Evolutionary conservation across 2,888 invertebrate species (phyloP), one percentile per base, ranked within the genome.

Genomic region (Disparrhopalites patrizii): DNA sequence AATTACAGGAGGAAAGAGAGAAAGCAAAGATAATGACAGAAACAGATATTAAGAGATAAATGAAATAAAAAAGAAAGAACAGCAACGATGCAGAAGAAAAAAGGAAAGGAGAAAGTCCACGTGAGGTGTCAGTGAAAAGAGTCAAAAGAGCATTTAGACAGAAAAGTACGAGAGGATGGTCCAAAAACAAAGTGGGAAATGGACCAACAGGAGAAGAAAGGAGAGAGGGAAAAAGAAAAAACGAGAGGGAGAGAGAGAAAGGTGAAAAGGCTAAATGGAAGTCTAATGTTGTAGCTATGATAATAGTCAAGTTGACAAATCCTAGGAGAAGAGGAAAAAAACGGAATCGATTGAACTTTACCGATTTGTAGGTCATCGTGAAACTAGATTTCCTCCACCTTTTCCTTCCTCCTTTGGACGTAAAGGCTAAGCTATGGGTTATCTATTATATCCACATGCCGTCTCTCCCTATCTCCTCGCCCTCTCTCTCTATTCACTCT

Each of bases 331-430:
- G n/a, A n/a, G 36, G 7, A 47, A 8, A 47, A 47, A 3, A 23
- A n/a, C 3, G 18, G 18, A 20, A 47, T 47, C 47, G 47, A 47
- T 47, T 47, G 47, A 47, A 47, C 47, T 47, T 47, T 20, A 5
- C n/a, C 47, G 47, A 47, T 47, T 47, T 47, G 23, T 47, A 47
- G 47, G 47, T 47, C 47, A 47, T 23, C 20, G 47, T 20, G 25
- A 3, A 3, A 27, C n/a, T 27, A 5, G 3, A 3, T 3, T 52
- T 52, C 28, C 52, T 15, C 25, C n/a, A 10, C 4, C 15, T 30
- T 28, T 52, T 30, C 52, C 52, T 23, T 27, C 23, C n/a, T 28
- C 28, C 4, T 52, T 25, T 18, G 8, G 13, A 30, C 7, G n/a
- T 10, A 18, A 52, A 8, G 52, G 52, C 30, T 20, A 47, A 47